These are phyloP conservation scores for Phainopepla nitens DNA, from an alignment of 2,113 vertebrate species.

Conservation along the genomic window DNA sequence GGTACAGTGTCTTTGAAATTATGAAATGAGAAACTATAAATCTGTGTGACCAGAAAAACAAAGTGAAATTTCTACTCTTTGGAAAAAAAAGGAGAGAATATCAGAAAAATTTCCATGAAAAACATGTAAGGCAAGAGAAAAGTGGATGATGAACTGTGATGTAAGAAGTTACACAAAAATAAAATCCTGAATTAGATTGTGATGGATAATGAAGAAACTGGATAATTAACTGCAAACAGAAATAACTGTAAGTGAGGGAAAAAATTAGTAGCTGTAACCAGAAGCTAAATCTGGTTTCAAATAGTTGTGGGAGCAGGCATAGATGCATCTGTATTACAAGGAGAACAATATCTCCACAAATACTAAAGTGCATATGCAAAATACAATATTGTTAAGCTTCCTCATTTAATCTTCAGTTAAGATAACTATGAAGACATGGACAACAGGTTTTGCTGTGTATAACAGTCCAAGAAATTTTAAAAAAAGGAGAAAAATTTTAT, in stretches of 20 bases:
- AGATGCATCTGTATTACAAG: background rate
- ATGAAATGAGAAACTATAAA: background rate
- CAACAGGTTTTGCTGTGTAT: background rate
- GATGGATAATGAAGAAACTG: background rate
- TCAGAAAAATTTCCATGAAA: background rate
- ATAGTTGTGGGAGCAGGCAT: background rate
- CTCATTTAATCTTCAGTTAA: background rate
- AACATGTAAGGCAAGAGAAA: background rate
- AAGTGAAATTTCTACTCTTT: background rate
- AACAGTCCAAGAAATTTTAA: background rate
- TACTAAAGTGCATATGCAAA: background rate
- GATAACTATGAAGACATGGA: background rate
- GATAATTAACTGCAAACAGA: background rate
- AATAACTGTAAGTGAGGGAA: background rate
- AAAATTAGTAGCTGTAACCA: background rate
- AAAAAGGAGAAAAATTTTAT: background rate
- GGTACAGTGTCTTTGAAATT: background rate
- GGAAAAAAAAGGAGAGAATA: background rate
- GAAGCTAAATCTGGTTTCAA: background rate
- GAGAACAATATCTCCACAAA: background rate
- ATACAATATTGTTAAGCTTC: accelerated
- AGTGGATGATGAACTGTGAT: background rate
- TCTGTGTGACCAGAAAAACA: background rate
- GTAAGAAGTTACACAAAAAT: background rate
- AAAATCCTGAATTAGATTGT: background rate